phyloP scores from a whole-genome alignment of 2,888 invertebrate genomes.

The Neoscelio sp. region DNA sequence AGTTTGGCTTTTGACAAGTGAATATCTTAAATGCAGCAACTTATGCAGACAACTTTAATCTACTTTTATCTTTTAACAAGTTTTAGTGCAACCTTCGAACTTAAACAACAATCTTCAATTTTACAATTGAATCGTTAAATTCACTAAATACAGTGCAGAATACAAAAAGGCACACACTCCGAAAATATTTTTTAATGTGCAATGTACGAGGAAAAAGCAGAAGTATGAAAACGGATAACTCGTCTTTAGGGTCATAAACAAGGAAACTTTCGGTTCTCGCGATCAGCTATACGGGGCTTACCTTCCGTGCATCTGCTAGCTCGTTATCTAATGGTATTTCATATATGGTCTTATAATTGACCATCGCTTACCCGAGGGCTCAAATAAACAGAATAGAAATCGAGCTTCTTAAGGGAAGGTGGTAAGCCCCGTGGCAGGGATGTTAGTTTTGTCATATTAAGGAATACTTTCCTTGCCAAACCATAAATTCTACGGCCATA shows the following conservation, averaged over 20 bases:
- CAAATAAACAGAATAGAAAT: slow-evolving; percentile 76
- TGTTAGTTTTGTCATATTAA: slow-evolving; percentile 66
- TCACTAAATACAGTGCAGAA: too few species aligned
- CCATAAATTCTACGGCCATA: slow-evolving; percentile 53
- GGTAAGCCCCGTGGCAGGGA: slow-evolving; percentile 54
- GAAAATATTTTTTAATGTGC: too few species aligned
- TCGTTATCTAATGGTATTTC: slow-evolving; percentile 82
- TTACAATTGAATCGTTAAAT: too few species aligned
- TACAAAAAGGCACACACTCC: too few species aligned
- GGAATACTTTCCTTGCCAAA: slow-evolving; percentile 29
- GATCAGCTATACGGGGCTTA: slow-evolving; percentile 53
- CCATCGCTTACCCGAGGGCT: slow-evolving; percentile 71
- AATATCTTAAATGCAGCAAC: too few species aligned
- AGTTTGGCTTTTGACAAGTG: too few species aligned
- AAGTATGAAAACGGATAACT: slow-evolving; percentile 44
- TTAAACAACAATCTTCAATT: too few species aligned
- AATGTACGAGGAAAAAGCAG: slow-evolving; percentile 39
- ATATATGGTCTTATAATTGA: slow-evolving; percentile 81
- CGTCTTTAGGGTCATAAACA: slow-evolving; percentile 71
- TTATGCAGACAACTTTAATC: too few species aligned
- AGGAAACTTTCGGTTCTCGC: slow-evolving; percentile 67
- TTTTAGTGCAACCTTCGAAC: too few species aligned
- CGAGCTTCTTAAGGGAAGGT: slow-evolving; percentile 77
- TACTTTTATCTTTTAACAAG: too few species aligned
- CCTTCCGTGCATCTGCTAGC: slow-evolving; percentile 78